Evolutionary conservation across 2,113 vertebrate species (phyloP).

Genomic region (Mormoops blainvillei): DNA sequence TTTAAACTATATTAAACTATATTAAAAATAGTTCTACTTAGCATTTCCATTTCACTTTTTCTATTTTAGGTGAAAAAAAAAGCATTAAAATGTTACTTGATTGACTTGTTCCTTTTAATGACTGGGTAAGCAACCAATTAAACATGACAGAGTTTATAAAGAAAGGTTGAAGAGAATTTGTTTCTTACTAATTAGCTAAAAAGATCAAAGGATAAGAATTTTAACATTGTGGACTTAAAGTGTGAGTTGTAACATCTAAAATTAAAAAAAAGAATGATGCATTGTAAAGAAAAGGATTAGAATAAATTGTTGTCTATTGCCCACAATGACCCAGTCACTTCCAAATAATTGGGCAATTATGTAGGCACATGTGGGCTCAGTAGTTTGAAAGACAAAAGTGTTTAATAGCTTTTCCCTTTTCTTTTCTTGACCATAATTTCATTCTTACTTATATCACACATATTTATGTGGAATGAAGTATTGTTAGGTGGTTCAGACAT

Average conservation of each 20-base stretch:
- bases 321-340: background rate
- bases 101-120: background rate
- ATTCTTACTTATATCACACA: background rate
- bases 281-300: background rate
- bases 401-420: background rate
- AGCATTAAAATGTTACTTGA: background rate
- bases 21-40: background rate
- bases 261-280: background rate
- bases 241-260: background rate
- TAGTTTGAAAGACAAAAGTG: background rate
- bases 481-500: background rate
- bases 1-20: too few species aligned
- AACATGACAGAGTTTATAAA: background rate
- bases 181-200: background rate
- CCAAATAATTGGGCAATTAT: background rate
- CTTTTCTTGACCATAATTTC: background rate
- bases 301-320: background rate
- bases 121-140: background rate
- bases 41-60: background rate
- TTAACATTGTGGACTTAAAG: background rate
- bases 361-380: background rate
- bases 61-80: background rate
- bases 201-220: slow-evolving; percentile 11
- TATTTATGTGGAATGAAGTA: background rate
- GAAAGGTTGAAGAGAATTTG: background rate